Conservation (phyloP, 1,140 invertebrate species). For the Trichomalopsis sarcophagae region DNA sequence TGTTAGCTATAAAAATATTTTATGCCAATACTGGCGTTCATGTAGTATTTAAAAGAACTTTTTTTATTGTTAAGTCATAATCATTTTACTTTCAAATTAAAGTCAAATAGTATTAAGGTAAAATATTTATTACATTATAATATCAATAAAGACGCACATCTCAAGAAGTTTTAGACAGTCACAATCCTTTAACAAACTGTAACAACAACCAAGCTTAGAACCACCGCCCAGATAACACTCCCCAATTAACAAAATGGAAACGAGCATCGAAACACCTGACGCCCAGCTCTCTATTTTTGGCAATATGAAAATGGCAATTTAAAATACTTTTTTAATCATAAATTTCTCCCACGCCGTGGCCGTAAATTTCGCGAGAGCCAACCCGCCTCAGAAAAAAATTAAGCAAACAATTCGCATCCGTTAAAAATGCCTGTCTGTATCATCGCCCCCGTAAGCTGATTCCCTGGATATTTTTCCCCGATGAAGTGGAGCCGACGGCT, state of each 20-base stretch:
- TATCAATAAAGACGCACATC: too few species aligned
- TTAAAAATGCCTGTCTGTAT: slow-evolving; percentile 5
- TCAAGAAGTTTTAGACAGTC: too few species aligned
- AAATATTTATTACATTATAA: too few species aligned
- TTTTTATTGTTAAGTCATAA: too few species aligned
- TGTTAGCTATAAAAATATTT: too few species aligned
- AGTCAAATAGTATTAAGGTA: too few species aligned
- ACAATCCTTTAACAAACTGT: too few species aligned
- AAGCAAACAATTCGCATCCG: not conserved
- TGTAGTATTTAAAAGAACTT: too few species aligned
- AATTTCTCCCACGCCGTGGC: not conserved
- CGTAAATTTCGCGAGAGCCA: not conserved
- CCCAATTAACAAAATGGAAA: not conserved
- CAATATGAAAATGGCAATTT: not conserved
- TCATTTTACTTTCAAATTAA: too few species aligned
- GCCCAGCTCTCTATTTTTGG: not conserved
- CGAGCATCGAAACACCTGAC: not conserved
- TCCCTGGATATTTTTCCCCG: not conserved
- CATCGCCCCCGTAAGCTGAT: not conserved
- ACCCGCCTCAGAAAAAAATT: not conserved
- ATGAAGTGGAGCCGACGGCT: not conserved
- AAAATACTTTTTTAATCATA: not conserved
- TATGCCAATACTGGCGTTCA: too few species aligned
- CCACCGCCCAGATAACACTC: too few species aligned
- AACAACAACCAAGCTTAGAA: too few species aligned